Base-by-base conservation (phyloP, 2,113 vertebrate genomes). In the Pelecanoides urinatrix region DNA sequence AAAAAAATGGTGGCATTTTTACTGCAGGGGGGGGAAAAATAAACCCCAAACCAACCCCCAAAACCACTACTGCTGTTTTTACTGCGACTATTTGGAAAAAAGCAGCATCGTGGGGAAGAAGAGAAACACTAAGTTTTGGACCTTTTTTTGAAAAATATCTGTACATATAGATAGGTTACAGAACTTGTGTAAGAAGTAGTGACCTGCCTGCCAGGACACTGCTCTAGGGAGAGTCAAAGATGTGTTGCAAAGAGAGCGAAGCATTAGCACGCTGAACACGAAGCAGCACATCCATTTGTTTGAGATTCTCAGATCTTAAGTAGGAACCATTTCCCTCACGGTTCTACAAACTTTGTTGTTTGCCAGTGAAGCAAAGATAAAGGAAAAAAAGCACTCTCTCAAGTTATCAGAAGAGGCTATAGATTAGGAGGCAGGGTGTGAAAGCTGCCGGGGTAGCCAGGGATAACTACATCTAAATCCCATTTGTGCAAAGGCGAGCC, bases 11-110 rank as follows among this genome's bases (percentile, higher is more conserved):
- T 49, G 34, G 47, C 8, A 32, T 59, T 71, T 68, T 92, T 49
- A 18, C 58, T 63, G 34, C 7, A 36, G 21, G 4, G 21, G 7
- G 2, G 0, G 13, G n/a, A 56, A n/a, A 52, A 2, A n/a, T n/a
- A n/a, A n/a, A 30, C 9, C 10, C 19, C 36, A 53, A 53, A 21
- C 44, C 36, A 17, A 70, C 42, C 8, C 13, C 11, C 15, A 5
- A 56, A 13, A 14, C 58, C 1, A 1, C 3, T 23, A 38, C 29
- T 65, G 44, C 20, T 77, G 11, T 15, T 74, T 78, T 74, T 38
- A 62, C 14, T 45, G 27, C 1, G 1, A 79, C 23, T 50, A 19
- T 44, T 21, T 44, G 45, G 26, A 17, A 73, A 87, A 84, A 16
- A 44, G 8, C 8, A 80, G 55, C 11, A 7, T 6, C 20, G 36